Evolutionary conservation across 2,888 invertebrate genomes (phyloP).

Genomic region (Pantelozetes paolii): DNA sequence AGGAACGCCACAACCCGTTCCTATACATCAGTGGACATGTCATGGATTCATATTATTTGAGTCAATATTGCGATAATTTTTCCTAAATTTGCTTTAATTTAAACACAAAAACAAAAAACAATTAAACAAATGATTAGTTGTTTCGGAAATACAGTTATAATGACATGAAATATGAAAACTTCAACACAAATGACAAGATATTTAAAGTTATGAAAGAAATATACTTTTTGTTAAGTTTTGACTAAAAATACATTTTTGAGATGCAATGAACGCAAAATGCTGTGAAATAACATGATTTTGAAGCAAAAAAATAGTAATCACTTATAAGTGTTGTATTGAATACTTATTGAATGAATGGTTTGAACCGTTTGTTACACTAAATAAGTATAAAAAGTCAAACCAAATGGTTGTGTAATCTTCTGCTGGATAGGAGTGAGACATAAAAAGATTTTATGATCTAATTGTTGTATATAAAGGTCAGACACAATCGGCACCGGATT

Average conservation of each 20-base stretch:
- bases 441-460: conserved; percentile 28
- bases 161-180: not conserved
- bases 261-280: not conserved
- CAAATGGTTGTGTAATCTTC: conserved; percentile 1
- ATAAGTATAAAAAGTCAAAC: not conserved
- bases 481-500: conserved; percentile 1
- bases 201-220: not conserved
- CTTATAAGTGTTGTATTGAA: not conserved
- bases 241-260: not conserved
- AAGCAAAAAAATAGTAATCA: not conserved
- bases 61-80: not conserved
- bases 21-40: conserved; percentile 29
- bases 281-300: conserved; percentile 5
- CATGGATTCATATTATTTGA: conserved; percentile 9
- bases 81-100: not conserved
- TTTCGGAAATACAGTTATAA: not conserved
- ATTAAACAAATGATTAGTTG: not conserved
- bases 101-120: not conserved
- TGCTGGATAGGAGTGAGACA: conserved; percentile 12
- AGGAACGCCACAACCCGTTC: conserved; percentile 22
- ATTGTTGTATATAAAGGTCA: conserved; percentile 30
- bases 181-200: not conserved
- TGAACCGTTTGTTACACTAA: not conserved
- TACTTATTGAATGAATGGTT: not conserved
- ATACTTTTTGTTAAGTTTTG: not conserved